phyloP scores from a whole-genome alignment of 2,797 vertebrate genomes.

The Astyanax mexicanus region DNA sequence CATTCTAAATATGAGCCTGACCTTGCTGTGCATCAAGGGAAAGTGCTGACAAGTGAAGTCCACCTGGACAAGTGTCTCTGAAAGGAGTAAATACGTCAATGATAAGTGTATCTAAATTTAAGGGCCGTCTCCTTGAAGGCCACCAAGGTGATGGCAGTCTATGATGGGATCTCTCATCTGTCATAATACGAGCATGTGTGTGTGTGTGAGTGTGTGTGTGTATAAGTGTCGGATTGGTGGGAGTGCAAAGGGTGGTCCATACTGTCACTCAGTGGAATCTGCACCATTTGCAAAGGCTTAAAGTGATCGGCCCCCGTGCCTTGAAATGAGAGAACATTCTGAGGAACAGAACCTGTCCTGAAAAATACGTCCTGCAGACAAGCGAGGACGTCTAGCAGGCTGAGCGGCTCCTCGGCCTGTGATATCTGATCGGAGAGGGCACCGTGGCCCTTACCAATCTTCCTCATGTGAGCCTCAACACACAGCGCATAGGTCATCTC shows the following conservation, averaged over 20 bases:
- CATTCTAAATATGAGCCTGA: slow-evolving; percentile 43
- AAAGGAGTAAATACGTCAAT: slow-evolving; percentile 67
- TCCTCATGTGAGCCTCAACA: slow-evolving; percentile 16
- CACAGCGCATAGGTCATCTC: slow-evolving; percentile 56
- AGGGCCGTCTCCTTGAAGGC: slow-evolving; percentile 64
- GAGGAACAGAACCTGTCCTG: slow-evolving; percentile 79
- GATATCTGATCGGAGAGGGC: slow-evolving; percentile 73
- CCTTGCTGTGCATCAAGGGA: slow-evolving; percentile 46
- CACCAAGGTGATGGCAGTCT: slow-evolving; percentile 63
- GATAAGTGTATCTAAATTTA: slow-evolving; percentile 61
- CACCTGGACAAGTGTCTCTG: slow-evolving; percentile 49
- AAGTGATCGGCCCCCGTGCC: slow-evolving; percentile 66
- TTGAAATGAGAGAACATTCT: slow-evolving; percentile 80
- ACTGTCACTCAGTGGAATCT: slow-evolving; percentile 80
- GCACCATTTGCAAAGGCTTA: slow-evolving; percentile 73
- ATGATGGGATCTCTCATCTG: slow-evolving; percentile 65
- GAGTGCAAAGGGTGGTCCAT: slow-evolving; percentile 55
- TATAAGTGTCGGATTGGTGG: background rate
- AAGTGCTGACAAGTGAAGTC: slow-evolving; percentile 68
- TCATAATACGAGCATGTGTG: slow-evolving; percentile 42
- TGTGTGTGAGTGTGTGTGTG: background rate
- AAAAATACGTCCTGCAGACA: slow-evolving; percentile 76
- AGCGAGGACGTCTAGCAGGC: slow-evolving; percentile 71
- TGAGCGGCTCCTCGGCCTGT: slow-evolving; percentile 67
- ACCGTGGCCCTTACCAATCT: slow-evolving; percentile 56